Evolutionary conservation across 2,888 invertebrate species (phyloP).

Genomic region (Diaphora mendica): DNA sequence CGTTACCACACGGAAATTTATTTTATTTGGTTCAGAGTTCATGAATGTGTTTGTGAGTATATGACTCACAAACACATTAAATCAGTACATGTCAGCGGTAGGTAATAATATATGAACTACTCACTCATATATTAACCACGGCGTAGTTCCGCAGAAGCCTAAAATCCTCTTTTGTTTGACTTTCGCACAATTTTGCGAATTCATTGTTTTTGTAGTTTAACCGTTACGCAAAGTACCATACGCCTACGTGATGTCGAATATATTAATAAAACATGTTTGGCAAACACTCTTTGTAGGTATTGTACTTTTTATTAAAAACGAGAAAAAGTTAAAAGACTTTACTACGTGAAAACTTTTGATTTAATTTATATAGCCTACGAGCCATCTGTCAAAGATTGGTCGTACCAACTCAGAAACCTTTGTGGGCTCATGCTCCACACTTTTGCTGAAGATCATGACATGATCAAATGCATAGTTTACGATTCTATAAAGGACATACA

Average conservation of each 20-base stretch:
- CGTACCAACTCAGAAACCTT: too few relatives aligned
- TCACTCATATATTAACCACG: slow-evolving; percentile 2
- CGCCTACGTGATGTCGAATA: background rate
- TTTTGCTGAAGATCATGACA: too few relatives aligned
- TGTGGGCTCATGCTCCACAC: too few relatives aligned
- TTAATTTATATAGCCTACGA: too few relatives aligned
- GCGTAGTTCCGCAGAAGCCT: slow-evolving; percentile 44
- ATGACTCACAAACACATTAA: background rate
- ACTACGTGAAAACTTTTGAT: too few relatives aligned
- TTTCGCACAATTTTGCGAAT: slow-evolving; percentile 40
- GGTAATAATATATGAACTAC: background rate
- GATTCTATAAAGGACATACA: too few relatives aligned
- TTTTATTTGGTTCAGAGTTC: background rate
- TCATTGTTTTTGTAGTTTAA: slow-evolving; percentile 39
- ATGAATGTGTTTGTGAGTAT: background rate
- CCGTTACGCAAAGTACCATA: slow-evolving; percentile 28
- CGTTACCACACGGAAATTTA: too few relatives aligned
- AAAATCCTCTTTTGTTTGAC: slow-evolving; percentile 39
- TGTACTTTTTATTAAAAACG: too few relatives aligned
- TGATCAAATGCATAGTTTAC: too few relatives aligned
- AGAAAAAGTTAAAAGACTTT: too few relatives aligned
- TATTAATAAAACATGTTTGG: background rate
- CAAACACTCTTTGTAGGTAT: background rate
- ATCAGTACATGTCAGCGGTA: background rate
- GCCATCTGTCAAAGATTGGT: too few relatives aligned